Base-by-base conservation (phyloP, 2,113 vertebrate species). In the Hippocampus barbouri region DNA sequence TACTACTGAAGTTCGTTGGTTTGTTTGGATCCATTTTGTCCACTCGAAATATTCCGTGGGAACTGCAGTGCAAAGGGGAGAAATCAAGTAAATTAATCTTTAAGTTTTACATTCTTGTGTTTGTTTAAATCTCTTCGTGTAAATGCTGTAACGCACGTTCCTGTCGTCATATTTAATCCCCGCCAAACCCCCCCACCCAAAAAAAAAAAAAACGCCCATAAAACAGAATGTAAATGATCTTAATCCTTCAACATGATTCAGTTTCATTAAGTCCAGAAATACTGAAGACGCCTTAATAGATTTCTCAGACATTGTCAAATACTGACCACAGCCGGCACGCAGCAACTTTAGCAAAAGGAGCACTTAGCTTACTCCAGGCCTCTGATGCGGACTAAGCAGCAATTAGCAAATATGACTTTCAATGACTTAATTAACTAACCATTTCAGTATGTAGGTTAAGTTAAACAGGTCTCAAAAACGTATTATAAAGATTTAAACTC, bases 1-100 rank as follows among this genome's bases (percentile, higher is more conserved):
- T 70, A 43, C 69, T 68, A 5, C 75, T 56, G 12, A 59, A 18
- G 2, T 81, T 62, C 0, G 74, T 59, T 10, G 85, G 82, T 57
- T 75, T 79, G 8, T 75, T 81, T 61, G 87, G 90, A 77, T 93
- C 91, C 91, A 93, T 93, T 68, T 59, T 0, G 40, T 63, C 16
- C 34, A 51, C 14, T 53, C 40, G 16, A 72, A n/a, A 30, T 27
- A 41, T 14, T 30, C 38, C 21, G 62, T 56, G 30, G 5, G 16
- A 59, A 57, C 49, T 73, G 47, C 53, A 56, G 10, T 68, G 34
- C 53, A 56, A 56, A 59, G 25, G 23, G 23, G 25, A 27, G 23
- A 27, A 57, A 25, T 25, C 23, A 23, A 15, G 23, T 59, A 27
- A 59, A 27, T n/a, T 23, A 56, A 56, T 56, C 21, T 5, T 11